A percentile compares a stretch with the other conserved stretches of the same genome.
Conservation (phyloP, 2,797 vertebrate species). For the Falco berigora region DNA sequence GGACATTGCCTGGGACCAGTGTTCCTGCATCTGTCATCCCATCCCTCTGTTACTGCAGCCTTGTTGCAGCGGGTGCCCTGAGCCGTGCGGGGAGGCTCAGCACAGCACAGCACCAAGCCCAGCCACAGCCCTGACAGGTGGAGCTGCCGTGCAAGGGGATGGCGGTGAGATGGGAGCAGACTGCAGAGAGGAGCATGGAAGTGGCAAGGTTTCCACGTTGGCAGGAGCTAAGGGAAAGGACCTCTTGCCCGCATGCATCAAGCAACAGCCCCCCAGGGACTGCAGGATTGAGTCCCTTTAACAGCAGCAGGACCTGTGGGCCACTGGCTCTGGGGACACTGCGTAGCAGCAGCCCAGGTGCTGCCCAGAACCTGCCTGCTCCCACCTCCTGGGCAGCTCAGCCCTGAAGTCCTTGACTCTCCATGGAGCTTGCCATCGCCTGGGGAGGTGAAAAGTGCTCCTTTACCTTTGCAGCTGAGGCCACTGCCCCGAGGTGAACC, state of each 20-base stretch:
- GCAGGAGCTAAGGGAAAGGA: neutral
- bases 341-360: neutral
- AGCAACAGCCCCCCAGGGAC: neutral
- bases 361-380: neutral
- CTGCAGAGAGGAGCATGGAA: neutral
- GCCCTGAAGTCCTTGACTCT: neutral
- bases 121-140: neutral
- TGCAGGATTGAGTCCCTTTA: neutral
- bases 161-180: neutral
- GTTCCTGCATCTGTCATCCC: neutral
- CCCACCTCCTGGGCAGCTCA: neutral
- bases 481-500: neutral
- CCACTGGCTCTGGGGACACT: neutral
- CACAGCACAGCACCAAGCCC: neutral
- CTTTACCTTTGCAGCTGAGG: neutral
- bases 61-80: neutral
- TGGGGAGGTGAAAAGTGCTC: neutral
- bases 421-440: neutral
- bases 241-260: neutral
- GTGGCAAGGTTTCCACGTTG: neutral
- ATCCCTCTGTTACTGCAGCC: too few relatives aligned
- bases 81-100: neutral
- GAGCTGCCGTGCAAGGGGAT: neutral
- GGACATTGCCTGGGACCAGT: neutral
- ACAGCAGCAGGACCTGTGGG: neutral